Base-by-base conservation (phyloP, 2,888 invertebrate genomes). In the Syrista parreyssii region DNA sequence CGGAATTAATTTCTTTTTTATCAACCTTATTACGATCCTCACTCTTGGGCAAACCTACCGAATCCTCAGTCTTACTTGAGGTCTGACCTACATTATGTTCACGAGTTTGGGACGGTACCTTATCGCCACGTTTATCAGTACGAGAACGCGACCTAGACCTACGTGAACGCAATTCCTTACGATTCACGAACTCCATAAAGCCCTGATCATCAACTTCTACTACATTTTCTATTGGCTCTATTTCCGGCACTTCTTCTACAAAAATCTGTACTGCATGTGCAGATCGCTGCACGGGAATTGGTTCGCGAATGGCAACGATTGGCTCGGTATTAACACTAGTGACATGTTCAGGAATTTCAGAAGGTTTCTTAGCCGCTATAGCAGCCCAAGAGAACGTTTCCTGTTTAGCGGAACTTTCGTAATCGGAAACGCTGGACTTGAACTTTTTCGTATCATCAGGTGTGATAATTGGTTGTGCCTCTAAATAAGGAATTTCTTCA, bases 111-210 rank as follows among this genome's bases (percentile, higher is more conserved):
- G 32, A 71, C 71, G 71, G 31, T 12, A 33, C 15, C 32, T 79
- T 32, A 23, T 80, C 79, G 2, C 81, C 82, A 30, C 85, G 83
- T 69, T 82, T 84, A 11, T 74, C 79, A 40, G 87, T 90, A 77
- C 89, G 83, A 6, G 90, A 90, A 68, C 91, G 88, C 33, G 92
- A 92, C 80, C 92, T 89, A 68, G 92, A 92, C 75, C 89, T 87
- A 32, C 92, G 85, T 15, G 88, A 89, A 32, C 90, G 87, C 76
- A 91, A 89, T 82, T 92, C 92, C 83, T 91, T 92, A 84, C 92
- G 92, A 32, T 92, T 92, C 11, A 93, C 85, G 76, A 90, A 92
- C 86, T 93, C 93, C 79, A 92, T 90, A 83, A 93, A 93, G 74
- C 92, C 93, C 82, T 93, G 92, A 23, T 90, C 86, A 80, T 91